Base-by-base conservation (phyloP, 2,888 invertebrate genomes). In the Scrobipalpa costella region DNA sequence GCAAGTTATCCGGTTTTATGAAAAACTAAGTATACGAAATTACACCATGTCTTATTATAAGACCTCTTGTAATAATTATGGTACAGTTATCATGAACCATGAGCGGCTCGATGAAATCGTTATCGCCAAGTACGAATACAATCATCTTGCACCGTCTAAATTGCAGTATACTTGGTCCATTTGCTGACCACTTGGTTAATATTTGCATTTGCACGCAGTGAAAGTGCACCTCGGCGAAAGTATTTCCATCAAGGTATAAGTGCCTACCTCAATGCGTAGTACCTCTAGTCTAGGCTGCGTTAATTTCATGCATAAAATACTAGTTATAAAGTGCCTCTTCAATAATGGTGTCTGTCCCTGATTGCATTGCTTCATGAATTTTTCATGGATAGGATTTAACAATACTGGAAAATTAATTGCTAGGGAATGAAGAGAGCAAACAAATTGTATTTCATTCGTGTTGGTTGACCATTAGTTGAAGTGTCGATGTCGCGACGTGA, bases 401-500 rank as follows among this genome's bases (percentile, higher is more conserved):
- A 34, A 55, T 55, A 52, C 33, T 8, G 52, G 27, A 27, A 52
- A 21, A 17, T 55, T 55, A 55, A 55, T 55, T 55, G 55, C 34
- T 34, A 19, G 11, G 40, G 38, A 58, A 58, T 40, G 38, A 58
- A 49, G 27, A 60, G 49, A 60, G 33, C 49, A 49, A 49, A 60
- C 59, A 60, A 49, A 60, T 60, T 60, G 60, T 49, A 60, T 60
- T 49, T 59, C 59, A 59, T 60, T 60, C 19, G 72, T 64, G 69
- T 75, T 77, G 74, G 77, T 75, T 71, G 73, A 77, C 83, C 81
- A 79, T 86, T 85, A 86, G 79, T 84, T 78, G 79, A 78, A 87
- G 85, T 84, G 85, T 84, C 78, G 83, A 84, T 83, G 74, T 81
- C 78, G 77, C 79, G 77, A 79, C 78, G 76, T 73, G 75, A 75